phyloP scores from a whole-genome alignment of 2,797 vertebrate species.

The Eutrigla gurnardus region DNA sequence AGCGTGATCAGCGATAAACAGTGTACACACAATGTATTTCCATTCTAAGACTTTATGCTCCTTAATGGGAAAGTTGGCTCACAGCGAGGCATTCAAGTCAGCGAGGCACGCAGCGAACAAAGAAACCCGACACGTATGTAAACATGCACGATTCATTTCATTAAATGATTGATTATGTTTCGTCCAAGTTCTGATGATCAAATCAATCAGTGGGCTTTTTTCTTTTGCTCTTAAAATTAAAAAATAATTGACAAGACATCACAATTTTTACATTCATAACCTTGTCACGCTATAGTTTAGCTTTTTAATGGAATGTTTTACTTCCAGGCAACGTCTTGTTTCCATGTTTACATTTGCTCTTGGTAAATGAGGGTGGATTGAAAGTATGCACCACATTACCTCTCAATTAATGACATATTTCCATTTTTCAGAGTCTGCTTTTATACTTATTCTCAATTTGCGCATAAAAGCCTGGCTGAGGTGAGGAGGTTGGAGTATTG shows the following conservation, averaged over 20 bases:
- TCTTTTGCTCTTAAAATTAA: slow-evolving; percentile 6
- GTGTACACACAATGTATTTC: slow-evolving; percentile 27
- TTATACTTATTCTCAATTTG: no score
- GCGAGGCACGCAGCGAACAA: neutral
- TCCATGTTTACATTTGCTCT: no score
- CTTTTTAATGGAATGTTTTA: no score
- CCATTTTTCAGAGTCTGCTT: no score
- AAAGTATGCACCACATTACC: no score
- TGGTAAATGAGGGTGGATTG: no score
- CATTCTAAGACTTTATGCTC: slow-evolving; percentile 21
- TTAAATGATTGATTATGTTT: neutral
- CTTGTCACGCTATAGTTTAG: no score
- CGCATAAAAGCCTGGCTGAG: neutral
- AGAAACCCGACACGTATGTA: neutral
- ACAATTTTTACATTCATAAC: neutral
- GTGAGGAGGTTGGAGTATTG: neutral
- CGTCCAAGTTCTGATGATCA: neutral
- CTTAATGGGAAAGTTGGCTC: slow-evolving; percentile 43
- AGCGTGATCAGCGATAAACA: slow-evolving; percentile 24
- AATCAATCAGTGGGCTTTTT: slow-evolving; percentile 11
- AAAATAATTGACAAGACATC: neutral
- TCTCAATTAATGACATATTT: no score
- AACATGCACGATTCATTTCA: neutral
- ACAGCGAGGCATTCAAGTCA: slow-evolving; percentile 1
- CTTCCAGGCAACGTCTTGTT: no score